Conservation (phyloP, 2,888 invertebrate species). For the Conistra vaccinii region DNA sequence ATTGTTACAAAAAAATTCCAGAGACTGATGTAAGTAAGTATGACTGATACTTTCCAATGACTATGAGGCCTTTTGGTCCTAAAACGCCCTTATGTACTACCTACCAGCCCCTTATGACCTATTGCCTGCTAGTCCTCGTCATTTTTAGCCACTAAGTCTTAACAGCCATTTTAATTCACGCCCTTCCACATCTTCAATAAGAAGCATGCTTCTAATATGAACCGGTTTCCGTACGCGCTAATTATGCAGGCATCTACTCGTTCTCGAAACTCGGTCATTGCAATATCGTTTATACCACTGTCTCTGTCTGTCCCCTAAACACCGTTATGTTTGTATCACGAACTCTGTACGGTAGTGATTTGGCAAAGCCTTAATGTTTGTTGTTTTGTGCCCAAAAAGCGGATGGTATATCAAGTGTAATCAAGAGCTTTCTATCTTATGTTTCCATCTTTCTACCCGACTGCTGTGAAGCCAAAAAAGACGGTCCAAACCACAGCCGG, state of each 20-base stretch:
- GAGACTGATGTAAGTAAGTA: background rate
- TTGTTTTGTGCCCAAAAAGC: constrained; percentile 1
- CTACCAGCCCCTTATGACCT: too few species aligned
- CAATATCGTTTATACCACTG: constrained; percentile 46
- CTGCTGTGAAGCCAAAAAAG: background rate
- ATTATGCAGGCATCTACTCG: constrained; percentile 64
- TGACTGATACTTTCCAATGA: background rate
- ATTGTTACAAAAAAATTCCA: background rate
- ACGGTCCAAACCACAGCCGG: too few species aligned
- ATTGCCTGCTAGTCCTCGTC: background rate
- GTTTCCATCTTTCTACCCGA: background rate
- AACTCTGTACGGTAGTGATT: constrained; percentile 40
- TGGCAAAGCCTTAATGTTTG: constrained; percentile 18
- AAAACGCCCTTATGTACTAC: too few species aligned
- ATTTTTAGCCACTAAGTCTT: background rate
- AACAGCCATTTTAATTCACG: background rate
- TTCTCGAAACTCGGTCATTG: constrained; percentile 62
- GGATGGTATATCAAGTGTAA: background rate
- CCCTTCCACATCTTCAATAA: constrained; percentile 21
- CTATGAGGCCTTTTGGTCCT: background rate
- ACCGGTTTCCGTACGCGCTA: constrained; percentile 59
- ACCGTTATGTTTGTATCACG: constrained; percentile 53
- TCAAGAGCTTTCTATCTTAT: background rate
- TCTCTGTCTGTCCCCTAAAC: constrained; percentile 48
- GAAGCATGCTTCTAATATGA: constrained; percentile 19